Evolutionary conservation across 1,140 invertebrate genomes (phyloP), one percentile per base, ranked within the genome.

Genomic region (Bemisia tabaci): DNA sequence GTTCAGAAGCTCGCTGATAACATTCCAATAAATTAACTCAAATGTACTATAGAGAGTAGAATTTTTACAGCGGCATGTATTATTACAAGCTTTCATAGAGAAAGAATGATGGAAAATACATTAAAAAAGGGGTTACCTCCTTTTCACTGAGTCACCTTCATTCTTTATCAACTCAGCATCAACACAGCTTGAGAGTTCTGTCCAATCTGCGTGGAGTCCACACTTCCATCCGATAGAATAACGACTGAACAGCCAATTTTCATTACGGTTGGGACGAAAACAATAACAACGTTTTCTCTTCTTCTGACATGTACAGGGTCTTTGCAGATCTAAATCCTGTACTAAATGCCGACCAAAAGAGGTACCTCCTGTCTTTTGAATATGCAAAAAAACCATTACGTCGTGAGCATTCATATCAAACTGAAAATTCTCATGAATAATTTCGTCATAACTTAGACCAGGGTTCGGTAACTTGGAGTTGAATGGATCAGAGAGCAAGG

Each of bases 221-320:
- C 97, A 99, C 74, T 93, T 92, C 97, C 97, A 99, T 62, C 97
- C 97, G 22, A 94, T 97, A 9, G 95, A 97, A 79, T 97, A 98
- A 72, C 97, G 85, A 75, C 94, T 97, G 79, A 99, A 98, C 62
- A 99, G 82, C 97, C 97, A 99, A 79, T 90, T 88, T 81, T 94
- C 88, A 77, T 91, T 88, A 74, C 87, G 85, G 81, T 90, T 89
- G 66, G 92, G 92, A 73, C 92, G 84, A 79, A 93, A 92, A 81
- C 94, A 96, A 77, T 92, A 91, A 79, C 94, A 97, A 68, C 91
- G 83, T 78, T 94, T 95, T 65, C 85, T 83, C 70, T 87, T 84
- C 68, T 87, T 84, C 75, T 92, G 89, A 81, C 92, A 95, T 73
- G 87, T 87, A 75, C 89, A 97, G 48, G 91, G 90, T 72, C 89